Evolutionary conservation across 1,140 invertebrate species (phyloP).

Genomic region (Microplitis mediator): DNA sequence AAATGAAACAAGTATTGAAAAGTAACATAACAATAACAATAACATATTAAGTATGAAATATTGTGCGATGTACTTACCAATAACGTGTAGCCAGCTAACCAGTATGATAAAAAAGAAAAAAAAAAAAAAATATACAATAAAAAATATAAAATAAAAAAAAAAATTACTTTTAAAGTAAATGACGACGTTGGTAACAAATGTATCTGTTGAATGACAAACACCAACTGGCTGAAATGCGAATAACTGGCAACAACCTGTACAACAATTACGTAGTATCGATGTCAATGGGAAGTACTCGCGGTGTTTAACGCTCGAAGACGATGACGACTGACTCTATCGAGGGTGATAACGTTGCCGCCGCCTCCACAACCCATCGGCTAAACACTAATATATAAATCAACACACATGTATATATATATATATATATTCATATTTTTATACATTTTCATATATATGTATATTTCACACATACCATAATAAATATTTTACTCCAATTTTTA

Average conservation of each 20-base stretch:
- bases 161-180: background rate
- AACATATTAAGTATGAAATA: background rate
- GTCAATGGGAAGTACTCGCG: constrained; percentile 8
- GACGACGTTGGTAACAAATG: background rate
- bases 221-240: constrained; percentile 4
- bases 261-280: constrained; percentile 20
- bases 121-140: background rate
- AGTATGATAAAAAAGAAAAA: background rate
- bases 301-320: background rate
- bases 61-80: too few species aligned
- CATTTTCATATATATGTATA: too few species aligned
- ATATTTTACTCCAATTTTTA: too few species aligned
- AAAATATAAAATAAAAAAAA: background rate
- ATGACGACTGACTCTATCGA: background rate
- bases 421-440: too few species aligned
- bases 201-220: constrained; percentile 12
- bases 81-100: too few species aligned
- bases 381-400: background rate
- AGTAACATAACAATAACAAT: background rate
- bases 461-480: too few species aligned
- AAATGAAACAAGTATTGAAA: too few species aligned
- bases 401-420: background rate
- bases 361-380: too few species aligned
- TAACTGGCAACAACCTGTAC: constrained; percentile 1
- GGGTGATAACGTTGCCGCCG: background rate